A percentile compares a stretch with the other conserved stretches of the same genome.
phyloP scores from a whole-genome alignment of 92 coral and sea anemone species.

The Meandrina meandrites region DNA sequence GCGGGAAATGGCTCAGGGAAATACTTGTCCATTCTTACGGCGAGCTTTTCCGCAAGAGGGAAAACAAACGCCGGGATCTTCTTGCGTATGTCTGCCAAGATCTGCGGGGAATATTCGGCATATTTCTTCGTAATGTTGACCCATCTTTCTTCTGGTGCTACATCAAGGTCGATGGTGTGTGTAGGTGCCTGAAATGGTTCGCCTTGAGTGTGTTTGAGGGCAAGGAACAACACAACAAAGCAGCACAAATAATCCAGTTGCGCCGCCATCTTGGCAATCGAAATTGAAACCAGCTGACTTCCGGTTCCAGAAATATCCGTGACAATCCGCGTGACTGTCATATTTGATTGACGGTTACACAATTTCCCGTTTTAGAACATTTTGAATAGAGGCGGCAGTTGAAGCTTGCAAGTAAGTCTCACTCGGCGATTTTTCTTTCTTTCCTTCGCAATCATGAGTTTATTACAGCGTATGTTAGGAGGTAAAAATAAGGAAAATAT shows the following conservation, averaged over 20 bases:
- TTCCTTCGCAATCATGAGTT: conserved; percentile 18
- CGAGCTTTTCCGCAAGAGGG: conserved; percentile 71
- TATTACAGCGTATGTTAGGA: conserved; percentile 23
- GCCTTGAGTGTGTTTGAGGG: not conserved
- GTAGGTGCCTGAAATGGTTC: conserved; percentile 75
- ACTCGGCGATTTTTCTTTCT: not conserved
- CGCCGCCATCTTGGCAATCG: not conserved
- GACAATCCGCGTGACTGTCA: not conserved
- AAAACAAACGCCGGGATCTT: conserved; percentile 46
- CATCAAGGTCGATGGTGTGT: conserved; percentile 71
- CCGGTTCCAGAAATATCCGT: conserved; percentile 31
- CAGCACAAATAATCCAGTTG: not conserved
- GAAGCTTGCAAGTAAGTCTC: not conserved
- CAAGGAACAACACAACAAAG: conserved; percentile 15
- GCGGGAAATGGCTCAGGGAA: conserved; percentile 80
- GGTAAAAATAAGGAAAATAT: conserved; percentile 67
- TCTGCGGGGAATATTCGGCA: conserved; percentile 39
- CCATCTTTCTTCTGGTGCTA: conserved; percentile 88
- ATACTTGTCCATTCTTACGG: conserved; percentile 51
- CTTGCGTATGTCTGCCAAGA: conserved; percentile 27
- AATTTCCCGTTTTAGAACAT: not conserved
- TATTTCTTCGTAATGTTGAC: conserved; percentile 56
- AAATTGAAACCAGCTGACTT: conserved; percentile 3
- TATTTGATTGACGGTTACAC: not conserved
- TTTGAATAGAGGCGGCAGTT: conserved; percentile 8